A percentile compares a stretch with the other conserved stretches of the same genome.
Conservation (phyloP, 92 coral and sea anemone genomes). For the Parazoanthus swiftii region DNA sequence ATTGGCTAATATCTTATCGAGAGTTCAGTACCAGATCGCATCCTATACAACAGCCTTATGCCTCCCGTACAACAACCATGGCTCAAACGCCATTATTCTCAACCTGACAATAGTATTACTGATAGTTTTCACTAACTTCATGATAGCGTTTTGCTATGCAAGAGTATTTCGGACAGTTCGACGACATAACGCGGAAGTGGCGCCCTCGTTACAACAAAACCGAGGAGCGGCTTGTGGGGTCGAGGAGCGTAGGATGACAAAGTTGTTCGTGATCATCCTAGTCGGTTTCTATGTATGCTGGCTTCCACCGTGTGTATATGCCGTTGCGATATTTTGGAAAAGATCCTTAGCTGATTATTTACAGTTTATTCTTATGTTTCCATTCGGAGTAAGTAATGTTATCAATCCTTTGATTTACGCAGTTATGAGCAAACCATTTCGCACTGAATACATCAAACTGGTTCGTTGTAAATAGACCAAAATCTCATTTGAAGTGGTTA, state of each 20-base stretch:
- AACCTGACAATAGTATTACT: not conserved
- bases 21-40: not conserved
- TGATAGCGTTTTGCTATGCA: conserved; percentile 12
- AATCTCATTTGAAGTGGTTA: too few species aligned
- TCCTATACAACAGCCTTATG: not conserved
- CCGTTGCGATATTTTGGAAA: not conserved
- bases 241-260: conserved; percentile 19
- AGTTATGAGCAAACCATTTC: conserved; percentile 29
- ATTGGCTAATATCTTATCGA: not conserved
- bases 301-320: conserved; percentile 18
- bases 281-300: conserved; percentile 9
- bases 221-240: not conserved
- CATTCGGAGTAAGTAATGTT: not conserved
- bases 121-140: not conserved
- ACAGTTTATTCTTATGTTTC: conserved; percentile 2
- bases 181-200: conserved; percentile 4
- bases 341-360: not conserved
- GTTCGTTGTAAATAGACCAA: not conserved
- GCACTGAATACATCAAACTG: conserved; percentile 4
- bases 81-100: not conserved
- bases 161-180: not conserved
- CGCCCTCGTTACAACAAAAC: conserved; percentile 13
- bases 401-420: conserved; percentile 17
- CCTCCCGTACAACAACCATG: not conserved
- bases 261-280: not conserved